Base-by-base conservation (phyloP, 2,113 vertebrate genomes). In the Eulemur rufifrons region DNA sequence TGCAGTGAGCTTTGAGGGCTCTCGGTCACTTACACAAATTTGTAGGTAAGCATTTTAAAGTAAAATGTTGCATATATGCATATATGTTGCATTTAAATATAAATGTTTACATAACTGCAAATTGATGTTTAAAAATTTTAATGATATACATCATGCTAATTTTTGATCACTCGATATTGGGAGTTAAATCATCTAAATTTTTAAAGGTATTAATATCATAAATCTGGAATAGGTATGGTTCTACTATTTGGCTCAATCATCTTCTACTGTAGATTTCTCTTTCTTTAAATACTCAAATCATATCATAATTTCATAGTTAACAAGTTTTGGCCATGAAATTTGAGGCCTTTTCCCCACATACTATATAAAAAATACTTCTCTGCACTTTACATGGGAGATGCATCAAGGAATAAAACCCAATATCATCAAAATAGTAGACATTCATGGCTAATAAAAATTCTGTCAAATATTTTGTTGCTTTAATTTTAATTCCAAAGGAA, bases 401-500 rank as follows among this genome's bases (percentile, higher is more conserved):
- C 21, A 86, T 74, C 5, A 81, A n/a, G 25, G 20, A 89, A 59
- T 68, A 45, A 69, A 45, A 64, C 5, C 23, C 59, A 69, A 95
- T 39, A 56, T 76, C 20, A 87, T 66, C 42, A 64, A n/a, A 91
- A 74, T 21, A 59, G n/a, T 73, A 63, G 56, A 88, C 0, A 83
- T 9, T 73, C 8, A 64, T 77, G 34, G 5, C n/a, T 86, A 84
- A 90, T 82, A 74, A 89, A 69, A 69, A 52, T 76, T 77, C 29
- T n/a, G 34, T 59, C 27, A 91, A 80, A 52, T 84, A 86, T 68
- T 93, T 71, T 71, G 7, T 87, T 92, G 85, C 77, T 92, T 90
- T 88, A 37, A 77, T 92, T 95, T 95, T 92, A 88, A 95, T 85
- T 93, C 32, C 86, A 63, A 94, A 93, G 25, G 14, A 93, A 95